These are phyloP conservation scores for Tyrophagus putrescentiae DNA, from an alignment of 1,140 invertebrate genomes.

Conservation along the genomic window DNA sequence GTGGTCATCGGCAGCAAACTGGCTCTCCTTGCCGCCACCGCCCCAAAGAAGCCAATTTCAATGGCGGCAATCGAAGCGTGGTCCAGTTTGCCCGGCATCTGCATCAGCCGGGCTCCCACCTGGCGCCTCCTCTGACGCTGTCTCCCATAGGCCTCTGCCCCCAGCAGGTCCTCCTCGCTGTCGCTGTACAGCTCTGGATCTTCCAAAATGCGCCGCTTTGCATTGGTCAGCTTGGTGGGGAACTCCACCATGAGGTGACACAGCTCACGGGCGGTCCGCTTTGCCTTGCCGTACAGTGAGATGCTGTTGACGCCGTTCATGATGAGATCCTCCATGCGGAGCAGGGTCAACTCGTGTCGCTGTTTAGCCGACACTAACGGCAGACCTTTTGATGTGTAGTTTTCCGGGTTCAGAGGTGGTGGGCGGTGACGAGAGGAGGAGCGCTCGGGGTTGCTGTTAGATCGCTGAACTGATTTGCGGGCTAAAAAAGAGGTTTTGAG, in stretches of 20 bases:
- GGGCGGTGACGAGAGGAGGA: conserved; percentile 20
- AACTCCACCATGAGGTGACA: conserved; percentile 62
- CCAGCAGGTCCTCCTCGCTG: conserved; percentile 32
- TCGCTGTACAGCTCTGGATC: conserved; percentile 60
- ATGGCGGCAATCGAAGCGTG: conserved; percentile 50
- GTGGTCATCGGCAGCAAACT: no score
- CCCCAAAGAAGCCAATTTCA: conserved; percentile 23
- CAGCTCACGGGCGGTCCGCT: conserved; percentile 43
- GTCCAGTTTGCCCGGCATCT: conserved; percentile 79
- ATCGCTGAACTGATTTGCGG: conserved; percentile 15
- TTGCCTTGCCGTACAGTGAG: conserved; percentile 23
- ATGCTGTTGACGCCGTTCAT: conserved; percentile 44
- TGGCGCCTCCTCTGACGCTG: conserved; percentile 46
- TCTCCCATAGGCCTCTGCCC: conserved; percentile 30
- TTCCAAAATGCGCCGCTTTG: conserved; percentile 59
- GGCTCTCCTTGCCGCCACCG: neutral
- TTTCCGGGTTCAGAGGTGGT: conserved; percentile 26
- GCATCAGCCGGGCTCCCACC: conserved; percentile 52
- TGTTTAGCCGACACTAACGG: conserved; percentile 62
- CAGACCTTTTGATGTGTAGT: conserved; percentile 33
- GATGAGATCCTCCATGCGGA: conserved; percentile 65
- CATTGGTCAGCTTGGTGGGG: conserved; percentile 47
- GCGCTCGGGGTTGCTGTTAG: conserved; percentile 25
- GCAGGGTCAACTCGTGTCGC: conserved; percentile 56
- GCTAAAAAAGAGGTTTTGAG: neutral